Percentiles rank a stretch among this genome's conserved stretches.
Evolutionary conservation across 2,797 vertebrate genomes (phyloP).

Genomic region (Petrocephalus schoutedeni): DNA sequence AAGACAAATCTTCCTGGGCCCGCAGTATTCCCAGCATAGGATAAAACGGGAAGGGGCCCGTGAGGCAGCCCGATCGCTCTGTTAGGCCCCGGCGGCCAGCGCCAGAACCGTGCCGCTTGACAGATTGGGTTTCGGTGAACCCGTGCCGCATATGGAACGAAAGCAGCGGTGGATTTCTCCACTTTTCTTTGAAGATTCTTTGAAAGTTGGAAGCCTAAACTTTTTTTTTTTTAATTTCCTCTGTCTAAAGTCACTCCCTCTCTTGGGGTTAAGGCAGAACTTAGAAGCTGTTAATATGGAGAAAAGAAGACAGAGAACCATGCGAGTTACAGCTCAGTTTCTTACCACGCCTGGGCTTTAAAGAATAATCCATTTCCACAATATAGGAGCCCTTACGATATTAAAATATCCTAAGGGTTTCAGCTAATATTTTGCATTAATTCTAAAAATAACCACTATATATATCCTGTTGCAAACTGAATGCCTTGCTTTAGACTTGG

Average conservation of each 20-base stretch:
- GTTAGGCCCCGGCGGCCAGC: not conserved
- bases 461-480: not conserved
- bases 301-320: not conserved
- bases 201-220: not conserved
- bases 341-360: not conserved
- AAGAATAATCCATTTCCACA: not conserved
- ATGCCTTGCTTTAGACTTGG: not conserved
- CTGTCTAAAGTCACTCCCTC: not conserved
- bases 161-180: not conserved
- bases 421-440: not conserved
- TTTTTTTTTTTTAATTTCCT: not conserved
- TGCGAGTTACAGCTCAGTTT: not conserved
- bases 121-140: slow-evolving; percentile 54
- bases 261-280: not conserved
- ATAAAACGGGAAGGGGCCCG: slow-evolving; percentile 43
- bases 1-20: slow-evolving; percentile 36
- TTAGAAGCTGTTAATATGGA: not conserved
- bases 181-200: not conserved
- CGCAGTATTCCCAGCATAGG: slow-evolving; percentile 46
- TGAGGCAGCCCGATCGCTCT: not conserved
- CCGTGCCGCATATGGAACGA: slow-evolving; percentile 45
- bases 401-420: slow-evolving; percentile 7
- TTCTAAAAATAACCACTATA: not conserved
- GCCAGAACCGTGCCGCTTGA: slow-evolving; percentile 45
- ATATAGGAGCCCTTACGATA: not conserved